Evolutionary conservation across 1,140 invertebrate species (phyloP), one percentile per base, ranked within the genome.

Genomic region (Drosophila simulans): DNA sequence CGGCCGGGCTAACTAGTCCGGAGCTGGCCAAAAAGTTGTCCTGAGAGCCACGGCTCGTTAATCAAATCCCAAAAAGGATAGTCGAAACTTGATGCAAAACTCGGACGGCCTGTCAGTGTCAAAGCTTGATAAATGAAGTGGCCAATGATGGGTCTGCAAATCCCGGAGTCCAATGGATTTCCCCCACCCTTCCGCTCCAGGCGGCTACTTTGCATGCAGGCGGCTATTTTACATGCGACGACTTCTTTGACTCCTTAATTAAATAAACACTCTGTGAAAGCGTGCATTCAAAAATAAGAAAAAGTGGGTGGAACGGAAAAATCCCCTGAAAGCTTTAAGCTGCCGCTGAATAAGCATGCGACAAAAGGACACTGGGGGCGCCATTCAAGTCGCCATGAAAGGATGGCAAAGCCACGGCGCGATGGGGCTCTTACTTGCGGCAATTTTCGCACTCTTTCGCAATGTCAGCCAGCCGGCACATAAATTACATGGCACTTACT

Each of bases 401-500:
- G 51, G 51, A 53, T 35, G 31, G 31, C 27, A 51, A 65, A 68
- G 25, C 25, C 22, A n/a, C 31, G 8, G 43, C 43, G 34, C 27
- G 17, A 48, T 58, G n/a, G 46, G 37, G 13, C 13, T 51, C 48
- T 59, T 56, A 48, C 79, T 83, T 68, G 66, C 45, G 75, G 83
- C 80, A 69, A 65, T 79, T 82, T 81, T 86, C 75, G 62, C 83
- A 79, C 69, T 82, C 68, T 78, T 68, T 82, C 65, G 57, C 78
- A 75, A 57, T 71, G 64, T 66, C 74, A 81, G 55, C 63, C 31
- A 27, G 13, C 68, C 57, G 63, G 42, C 70, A 83, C 75, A 86
- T 88, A 86, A 86, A 88, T 88, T 88, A 79, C 83, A 63, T 63
- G 83, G 51, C 83, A 88, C 83, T 86, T 79, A 76, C 79, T 80